Evolutionary conservation across 2,113 vertebrate genomes (phyloP).

Genomic region (Himantopus leucocephalus): DNA sequence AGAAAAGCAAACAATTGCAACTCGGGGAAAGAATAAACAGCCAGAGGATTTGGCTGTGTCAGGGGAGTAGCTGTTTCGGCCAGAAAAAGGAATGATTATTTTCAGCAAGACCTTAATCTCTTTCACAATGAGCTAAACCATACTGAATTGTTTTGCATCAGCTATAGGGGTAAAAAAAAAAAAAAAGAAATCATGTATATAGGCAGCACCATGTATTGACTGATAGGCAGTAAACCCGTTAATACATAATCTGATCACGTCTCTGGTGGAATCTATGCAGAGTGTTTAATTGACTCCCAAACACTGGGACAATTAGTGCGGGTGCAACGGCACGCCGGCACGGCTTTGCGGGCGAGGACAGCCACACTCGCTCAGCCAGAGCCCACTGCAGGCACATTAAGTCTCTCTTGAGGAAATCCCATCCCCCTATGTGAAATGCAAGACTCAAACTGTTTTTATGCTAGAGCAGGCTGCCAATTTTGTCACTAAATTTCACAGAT

Average conservation of each 20-base stretch:
- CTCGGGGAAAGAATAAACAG: not conserved
- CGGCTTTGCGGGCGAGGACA: not conserved
- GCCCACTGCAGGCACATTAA: not conserved
- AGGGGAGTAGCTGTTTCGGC: not conserved
- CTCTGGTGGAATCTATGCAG: accelerated
- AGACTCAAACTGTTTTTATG: constrained; percentile 67
- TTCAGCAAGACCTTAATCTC: not conserved
- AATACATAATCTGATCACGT: accelerated
- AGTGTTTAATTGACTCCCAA: not conserved
- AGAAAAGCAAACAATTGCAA: not conserved
- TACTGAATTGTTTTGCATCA: not conserved
- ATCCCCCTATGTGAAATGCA: constrained; percentile 55
- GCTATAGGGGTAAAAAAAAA: not conserved
- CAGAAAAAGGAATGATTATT: not conserved
- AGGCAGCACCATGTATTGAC: accelerated
- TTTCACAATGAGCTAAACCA: not conserved
- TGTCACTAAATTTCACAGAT: constrained; percentile 76
- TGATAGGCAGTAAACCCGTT: not conserved
- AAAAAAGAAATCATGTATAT: not conserved
- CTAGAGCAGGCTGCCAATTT: constrained; percentile 72
- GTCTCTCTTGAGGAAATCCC: constrained; percentile 66
- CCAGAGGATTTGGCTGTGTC: not conserved
- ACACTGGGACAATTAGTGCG: accelerated
- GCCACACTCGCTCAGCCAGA: not conserved
- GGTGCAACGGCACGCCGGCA: not conserved